These are phyloP conservation scores for Chaunax sp. DNA, from an alignment of 2,797 vertebrate genomes.

Conservation along the genomic window DNA sequence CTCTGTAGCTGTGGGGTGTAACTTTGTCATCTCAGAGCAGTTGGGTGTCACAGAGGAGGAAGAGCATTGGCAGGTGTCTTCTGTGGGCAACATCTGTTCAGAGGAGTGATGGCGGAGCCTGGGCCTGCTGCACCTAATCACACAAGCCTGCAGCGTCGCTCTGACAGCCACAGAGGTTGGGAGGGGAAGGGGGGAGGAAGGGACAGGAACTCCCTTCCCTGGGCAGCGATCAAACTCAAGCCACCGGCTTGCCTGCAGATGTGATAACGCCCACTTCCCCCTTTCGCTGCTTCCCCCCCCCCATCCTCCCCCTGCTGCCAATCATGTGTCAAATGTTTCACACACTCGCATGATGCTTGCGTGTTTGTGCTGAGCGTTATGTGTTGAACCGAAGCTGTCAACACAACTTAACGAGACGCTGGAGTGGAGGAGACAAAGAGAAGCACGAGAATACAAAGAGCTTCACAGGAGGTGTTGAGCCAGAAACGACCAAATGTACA, in stretches of 20 bases:
- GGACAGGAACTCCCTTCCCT: conserved; percentile 62
- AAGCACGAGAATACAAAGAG: conserved; percentile 52
- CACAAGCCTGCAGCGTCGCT: conserved; percentile 52
- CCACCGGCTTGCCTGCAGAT: conserved; percentile 72
- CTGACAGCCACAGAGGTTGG: conserved; percentile 64
- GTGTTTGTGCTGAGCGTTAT: conserved; percentile 30
- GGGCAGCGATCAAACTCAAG: conserved; percentile 77
- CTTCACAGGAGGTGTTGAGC: conserved; percentile 45
- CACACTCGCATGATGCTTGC: conserved; percentile 48
- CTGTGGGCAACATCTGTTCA: conserved; percentile 61
- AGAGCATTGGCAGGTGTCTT: conserved; percentile 75
- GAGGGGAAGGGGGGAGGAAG: neutral
- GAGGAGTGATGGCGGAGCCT: conserved; percentile 56
- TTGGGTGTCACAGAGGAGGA: conserved; percentile 59
- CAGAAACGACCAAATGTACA: conserved; percentile 68
- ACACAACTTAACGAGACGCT: conserved; percentile 61
- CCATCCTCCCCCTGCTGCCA: conserved; percentile 65
- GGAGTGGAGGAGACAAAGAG: conserved; percentile 60
- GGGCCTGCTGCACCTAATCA: conserved; percentile 74
- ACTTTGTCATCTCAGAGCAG: conserved; percentile 61
- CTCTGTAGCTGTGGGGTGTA: conserved; percentile 58
- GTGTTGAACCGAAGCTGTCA: conserved; percentile 57
- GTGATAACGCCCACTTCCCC: conserved; percentile 76
- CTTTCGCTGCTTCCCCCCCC: conserved; percentile 44
- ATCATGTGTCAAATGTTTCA: conserved; percentile 77